Evolutionary conservation across 2,797 vertebrate species (phyloP).

Genomic region (Silurus lanzhouensis): DNA sequence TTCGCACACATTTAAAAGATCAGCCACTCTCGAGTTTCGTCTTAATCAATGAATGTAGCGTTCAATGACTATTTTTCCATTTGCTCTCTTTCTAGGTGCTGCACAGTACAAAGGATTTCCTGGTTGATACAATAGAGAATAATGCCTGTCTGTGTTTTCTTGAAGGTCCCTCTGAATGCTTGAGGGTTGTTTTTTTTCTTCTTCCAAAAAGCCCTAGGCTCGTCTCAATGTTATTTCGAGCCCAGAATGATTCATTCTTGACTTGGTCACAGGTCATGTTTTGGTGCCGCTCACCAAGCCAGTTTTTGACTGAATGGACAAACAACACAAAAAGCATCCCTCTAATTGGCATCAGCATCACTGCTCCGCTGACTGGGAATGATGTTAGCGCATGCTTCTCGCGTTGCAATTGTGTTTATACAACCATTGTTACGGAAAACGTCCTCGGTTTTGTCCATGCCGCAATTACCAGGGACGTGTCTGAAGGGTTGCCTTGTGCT

Average conservation of each 20-base stretch:
- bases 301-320: background rate
- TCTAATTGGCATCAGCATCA: constrained; percentile 21
- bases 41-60: too few species aligned
- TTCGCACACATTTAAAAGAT: background rate
- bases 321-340: background rate
- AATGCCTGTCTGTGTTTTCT: background rate
- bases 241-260: background rate
- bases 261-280: background rate
- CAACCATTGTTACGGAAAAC: constrained; percentile 23
- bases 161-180: background rate
- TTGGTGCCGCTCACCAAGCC: background rate
- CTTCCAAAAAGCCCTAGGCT: background rate
- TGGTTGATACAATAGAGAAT: too few species aligned
- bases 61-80: background rate
- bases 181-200: too few species aligned
- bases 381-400: background rate
- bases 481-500: background rate
- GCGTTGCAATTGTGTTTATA: constrained; percentile 15
- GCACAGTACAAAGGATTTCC: too few species aligned
- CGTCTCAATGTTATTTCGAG: background rate
- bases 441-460: background rate
- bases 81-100: background rate
- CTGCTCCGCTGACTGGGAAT: background rate
- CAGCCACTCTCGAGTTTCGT: background rate
- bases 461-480: background rate